phyloP scores from a whole-genome alignment of 1,140 invertebrate species.

The Apis laboriosa region DNA sequence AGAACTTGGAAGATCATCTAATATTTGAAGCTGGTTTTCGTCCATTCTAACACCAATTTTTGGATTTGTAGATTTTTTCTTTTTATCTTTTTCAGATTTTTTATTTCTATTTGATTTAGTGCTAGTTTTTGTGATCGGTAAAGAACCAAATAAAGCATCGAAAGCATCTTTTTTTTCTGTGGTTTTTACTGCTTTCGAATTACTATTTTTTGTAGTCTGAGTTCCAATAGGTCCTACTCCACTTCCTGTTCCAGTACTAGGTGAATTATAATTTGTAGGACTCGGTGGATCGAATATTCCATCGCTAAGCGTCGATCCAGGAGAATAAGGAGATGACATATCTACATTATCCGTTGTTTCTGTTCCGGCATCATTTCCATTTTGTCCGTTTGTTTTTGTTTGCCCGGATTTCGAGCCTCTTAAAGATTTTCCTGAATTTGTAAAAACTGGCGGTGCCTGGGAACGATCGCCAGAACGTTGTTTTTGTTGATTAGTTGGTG shows the following conservation, averaged over 20 bases:
- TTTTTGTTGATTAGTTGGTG: constrained; percentile 76
- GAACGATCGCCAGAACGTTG: constrained; percentile 72
- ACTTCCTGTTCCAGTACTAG: constrained; percentile 38
- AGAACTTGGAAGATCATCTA: constrained; percentile 94
- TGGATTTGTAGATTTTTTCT: constrained; percentile 83
- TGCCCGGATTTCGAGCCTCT: constrained; percentile 60
- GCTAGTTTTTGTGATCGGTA: constrained; percentile 64
- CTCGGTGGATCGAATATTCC: constrained; percentile 92
- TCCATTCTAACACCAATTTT: constrained; percentile 87
- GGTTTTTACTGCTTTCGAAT: constrained; percentile 70
- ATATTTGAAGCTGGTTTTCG: constrained; percentile 89
- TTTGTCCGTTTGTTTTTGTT: constrained; percentile 72
- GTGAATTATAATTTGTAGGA: constrained; percentile 79
- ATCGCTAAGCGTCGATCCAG: constrained; percentile 90
- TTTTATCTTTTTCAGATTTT: constrained; percentile 79
- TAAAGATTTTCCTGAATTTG: constrained; percentile 64
- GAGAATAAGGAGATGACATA: constrained; percentile 92
- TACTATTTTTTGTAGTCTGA: constrained; percentile 63
- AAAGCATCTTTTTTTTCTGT: constrained; percentile 80
- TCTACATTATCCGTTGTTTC: constrained; percentile 80
- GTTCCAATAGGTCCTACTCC: constrained; percentile 33
- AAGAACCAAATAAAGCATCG: constrained; percentile 82
- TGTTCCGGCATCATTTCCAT: constrained; percentile 76
- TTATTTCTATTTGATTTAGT: constrained; percentile 70
- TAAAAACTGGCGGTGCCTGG: constrained; percentile 74